phyloP scores from a whole-genome alignment of 2,888 invertebrate genomes.

The Trichopria drosophilae region DNA sequence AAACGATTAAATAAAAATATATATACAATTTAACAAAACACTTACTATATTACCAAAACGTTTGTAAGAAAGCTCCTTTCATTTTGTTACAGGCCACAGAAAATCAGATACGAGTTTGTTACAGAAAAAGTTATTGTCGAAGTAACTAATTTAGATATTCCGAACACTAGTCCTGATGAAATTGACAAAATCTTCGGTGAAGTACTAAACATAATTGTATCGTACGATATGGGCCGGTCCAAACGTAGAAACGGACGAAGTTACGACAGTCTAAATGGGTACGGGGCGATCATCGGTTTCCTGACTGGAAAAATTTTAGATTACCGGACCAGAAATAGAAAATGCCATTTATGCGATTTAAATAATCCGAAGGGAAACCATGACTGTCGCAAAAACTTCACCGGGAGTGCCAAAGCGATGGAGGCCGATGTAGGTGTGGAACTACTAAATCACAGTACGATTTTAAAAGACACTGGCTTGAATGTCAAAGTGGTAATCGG shows the following conservation, averaged over 20 bases:
- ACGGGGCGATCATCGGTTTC: conserved; percentile 40
- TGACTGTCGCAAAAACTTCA: conserved; percentile 41
- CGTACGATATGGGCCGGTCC: conserved; percentile 43
- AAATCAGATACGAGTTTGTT: too few relatives aligned
- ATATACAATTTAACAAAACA: too few relatives aligned
- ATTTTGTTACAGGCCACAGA: too few relatives aligned
- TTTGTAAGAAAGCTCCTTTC: too few relatives aligned
- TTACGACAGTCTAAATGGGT: conserved; percentile 41
- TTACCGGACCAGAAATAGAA: conserved; percentile 35
- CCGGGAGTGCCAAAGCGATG: conserved; percentile 45
- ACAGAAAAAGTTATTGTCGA: too few relatives aligned
- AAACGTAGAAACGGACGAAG: conserved; percentile 37
- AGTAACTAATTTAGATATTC: too few relatives aligned
- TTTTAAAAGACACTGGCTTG: conserved; percentile 33
- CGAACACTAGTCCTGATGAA: too few relatives aligned
- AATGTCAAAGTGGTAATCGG: conserved; percentile 37
- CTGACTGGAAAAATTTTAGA: conserved; percentile 37
- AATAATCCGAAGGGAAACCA: conserved; percentile 35
- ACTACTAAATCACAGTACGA: conserved; percentile 32
- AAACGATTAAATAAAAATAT: too few relatives aligned
- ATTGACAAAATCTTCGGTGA: conserved; percentile 26
- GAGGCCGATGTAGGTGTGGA: conserved; percentile 38
- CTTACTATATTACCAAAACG: too few relatives aligned
- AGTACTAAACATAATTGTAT: conserved; percentile 39
- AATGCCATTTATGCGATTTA: conserved; percentile 36